Percentiles rank a stretch among this genome's conserved stretches.
Evolutionary conservation across 2,888 invertebrate genomes (phyloP).

Genomic region (Trissolcus brochymenae): DNA sequence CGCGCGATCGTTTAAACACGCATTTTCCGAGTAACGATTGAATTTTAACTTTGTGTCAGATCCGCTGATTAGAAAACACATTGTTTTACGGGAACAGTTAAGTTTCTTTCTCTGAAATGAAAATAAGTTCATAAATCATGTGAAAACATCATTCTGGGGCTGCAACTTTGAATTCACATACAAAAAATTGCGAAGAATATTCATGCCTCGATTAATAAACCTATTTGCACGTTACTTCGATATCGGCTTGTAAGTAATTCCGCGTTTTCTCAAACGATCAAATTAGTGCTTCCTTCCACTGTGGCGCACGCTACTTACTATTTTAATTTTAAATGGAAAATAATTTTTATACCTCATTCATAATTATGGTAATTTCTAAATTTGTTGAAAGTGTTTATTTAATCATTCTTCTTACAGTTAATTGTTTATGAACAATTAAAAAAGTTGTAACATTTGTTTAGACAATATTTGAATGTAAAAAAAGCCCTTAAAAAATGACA

Average conservation of each 20-base stretch:
- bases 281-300: not conserved
- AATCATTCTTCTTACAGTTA: too few relatives aligned
- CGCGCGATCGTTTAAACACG: constrained; percentile 36
- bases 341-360: too few relatives aligned
- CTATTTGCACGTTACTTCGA: not conserved
- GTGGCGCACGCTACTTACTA: too few relatives aligned
- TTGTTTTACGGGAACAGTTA: constrained; percentile 52
- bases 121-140: constrained; percentile 54
- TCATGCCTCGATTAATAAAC: constrained; percentile 13
- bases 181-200: constrained; percentile 28
- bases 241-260: not conserved
- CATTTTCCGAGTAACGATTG: constrained; percentile 51
- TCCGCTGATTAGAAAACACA: constrained; percentile 49
- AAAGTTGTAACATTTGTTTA: too few relatives aligned
- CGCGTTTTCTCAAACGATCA: constrained; percentile 1
- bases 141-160: constrained; percentile 45
- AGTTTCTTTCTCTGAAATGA: constrained; percentile 47
- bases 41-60: constrained; percentile 47
- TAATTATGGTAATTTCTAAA: too few relatives aligned
- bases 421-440: too few relatives aligned
- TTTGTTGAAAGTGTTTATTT: too few relatives aligned
- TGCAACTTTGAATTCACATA: constrained; percentile 46
- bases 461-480: too few relatives aligned
- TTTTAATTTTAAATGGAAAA: too few relatives aligned
- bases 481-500: not conserved